phyloP scores from a whole-genome alignment of 2,888 invertebrate species.

The Chrysina gloriosa region DNA sequence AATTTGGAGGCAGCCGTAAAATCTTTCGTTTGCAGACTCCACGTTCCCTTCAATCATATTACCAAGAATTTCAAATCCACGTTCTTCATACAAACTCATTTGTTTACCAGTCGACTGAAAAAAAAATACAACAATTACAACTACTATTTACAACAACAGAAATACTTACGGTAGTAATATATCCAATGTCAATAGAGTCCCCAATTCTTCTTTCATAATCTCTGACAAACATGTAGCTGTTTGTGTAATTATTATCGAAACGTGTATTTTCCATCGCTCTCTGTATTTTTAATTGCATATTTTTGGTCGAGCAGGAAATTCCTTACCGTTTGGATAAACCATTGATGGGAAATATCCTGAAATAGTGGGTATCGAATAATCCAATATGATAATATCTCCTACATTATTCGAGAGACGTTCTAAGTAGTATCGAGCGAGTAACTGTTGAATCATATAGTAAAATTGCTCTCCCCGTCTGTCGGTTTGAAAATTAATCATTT shows the following conservation, averaged over 20 bases:
- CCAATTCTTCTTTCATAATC: slow-evolving; percentile 68
- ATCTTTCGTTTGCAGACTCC: slow-evolving; percentile 70
- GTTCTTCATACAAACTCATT: slow-evolving; percentile 70
- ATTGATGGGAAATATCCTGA: slow-evolving; percentile 75
- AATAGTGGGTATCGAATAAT: slow-evolving; percentile 67
- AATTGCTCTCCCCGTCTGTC: slow-evolving; percentile 74
- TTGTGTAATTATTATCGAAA: slow-evolving; percentile 64
- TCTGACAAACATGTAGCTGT: slow-evolving; percentile 64
- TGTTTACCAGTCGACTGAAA: slow-evolving; percentile 60
- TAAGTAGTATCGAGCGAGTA: slow-evolving; percentile 78
- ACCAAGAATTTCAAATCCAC: slow-evolving; percentile 74
- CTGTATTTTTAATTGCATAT: slow-evolving; percentile 60
- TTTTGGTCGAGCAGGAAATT: slow-evolving; percentile 73
- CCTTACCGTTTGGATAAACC: slow-evolving; percentile 73
- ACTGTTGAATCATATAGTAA: slow-evolving; percentile 75
- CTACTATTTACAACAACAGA: not conserved
- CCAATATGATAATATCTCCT: slow-evolving; percentile 73
- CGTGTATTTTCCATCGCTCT: slow-evolving; percentile 53
- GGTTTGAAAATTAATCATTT: slow-evolving; percentile 67
- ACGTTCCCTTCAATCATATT: slow-evolving; percentile 74
- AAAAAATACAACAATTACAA: slow-evolving; percentile 51
- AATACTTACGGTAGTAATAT: slow-evolving; percentile 59
- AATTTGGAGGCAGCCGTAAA: slow-evolving; percentile 70
- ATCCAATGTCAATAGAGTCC: slow-evolving; percentile 71
- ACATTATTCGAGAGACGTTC: slow-evolving; percentile 79